A percentile compares a stretch with the other conserved stretches of the same genome.
phyloP scores from a whole-genome alignment of 1,140 invertebrate genomes.

The Drosophila busckii region DNA sequence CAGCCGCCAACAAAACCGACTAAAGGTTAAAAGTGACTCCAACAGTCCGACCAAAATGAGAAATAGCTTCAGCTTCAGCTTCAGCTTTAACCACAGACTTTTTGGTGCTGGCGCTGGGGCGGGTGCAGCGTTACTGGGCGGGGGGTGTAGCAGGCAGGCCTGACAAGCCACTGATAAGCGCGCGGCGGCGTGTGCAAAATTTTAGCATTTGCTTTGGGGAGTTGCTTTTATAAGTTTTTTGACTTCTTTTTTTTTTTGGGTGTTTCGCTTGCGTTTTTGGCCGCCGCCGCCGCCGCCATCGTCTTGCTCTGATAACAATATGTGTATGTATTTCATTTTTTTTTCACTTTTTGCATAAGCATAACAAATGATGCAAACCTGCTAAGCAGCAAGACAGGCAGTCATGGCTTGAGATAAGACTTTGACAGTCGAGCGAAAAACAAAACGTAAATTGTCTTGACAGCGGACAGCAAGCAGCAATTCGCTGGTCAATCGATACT shows the following conservation, averaged over 20 bases:
- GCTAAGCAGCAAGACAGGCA: neutral
- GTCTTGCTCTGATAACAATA: conserved; percentile 57
- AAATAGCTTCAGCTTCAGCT: conserved; percentile 13
- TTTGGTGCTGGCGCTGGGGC: neutral
- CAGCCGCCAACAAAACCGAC: conserved; percentile 28
- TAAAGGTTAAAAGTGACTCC: conserved; percentile 67
- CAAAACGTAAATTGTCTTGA: too few species aligned
- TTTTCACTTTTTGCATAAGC: conserved; percentile 40
- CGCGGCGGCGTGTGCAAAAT: conserved; percentile 14
- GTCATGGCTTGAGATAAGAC: conserved; percentile 17
- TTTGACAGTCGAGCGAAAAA: neutral
- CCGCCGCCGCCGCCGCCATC: neutral
- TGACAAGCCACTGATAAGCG: conserved; percentile 61
- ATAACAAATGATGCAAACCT: conserved; percentile 53
- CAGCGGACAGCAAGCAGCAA: too few species aligned
- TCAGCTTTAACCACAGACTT: conserved; percentile 4
- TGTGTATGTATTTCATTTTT: neutral
- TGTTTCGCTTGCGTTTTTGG: conserved; percentile 4
- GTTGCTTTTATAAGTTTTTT: conserved; percentile 46
- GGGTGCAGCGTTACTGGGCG: conserved; percentile 2
- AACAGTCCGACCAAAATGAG: neutral
- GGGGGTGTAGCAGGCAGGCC: conserved; percentile 34
- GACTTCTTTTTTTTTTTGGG: conserved; percentile 6
- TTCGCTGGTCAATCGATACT: conserved; percentile 13
- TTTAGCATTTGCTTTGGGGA: too few species aligned